Evolutionary conservation across 2,888 invertebrate species (phyloP).

Genomic region (Amaurobius ferox): DNA sequence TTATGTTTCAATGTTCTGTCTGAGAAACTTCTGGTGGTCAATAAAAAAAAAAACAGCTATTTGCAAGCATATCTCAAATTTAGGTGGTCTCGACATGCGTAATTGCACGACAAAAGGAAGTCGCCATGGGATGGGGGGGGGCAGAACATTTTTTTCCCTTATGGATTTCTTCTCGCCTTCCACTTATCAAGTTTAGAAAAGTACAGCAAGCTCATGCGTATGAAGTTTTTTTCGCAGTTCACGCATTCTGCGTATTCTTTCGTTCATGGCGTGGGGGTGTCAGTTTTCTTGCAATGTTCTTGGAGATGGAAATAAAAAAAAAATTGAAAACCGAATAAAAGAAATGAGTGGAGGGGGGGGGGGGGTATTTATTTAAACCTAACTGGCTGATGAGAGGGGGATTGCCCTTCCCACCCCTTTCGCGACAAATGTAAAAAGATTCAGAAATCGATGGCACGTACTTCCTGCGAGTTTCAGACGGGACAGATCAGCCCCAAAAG

Average conservation of each 20-base stretch:
- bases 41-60: background rate
- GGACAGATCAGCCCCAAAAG: slow-evolving; percentile 2
- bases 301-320: slow-evolving; percentile 16
- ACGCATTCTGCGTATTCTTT: slow-evolving; percentile 49
- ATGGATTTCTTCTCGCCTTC: background rate
- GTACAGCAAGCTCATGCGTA: slow-evolving; percentile 29
- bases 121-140: background rate
- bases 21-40: too few relatives aligned
- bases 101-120: slow-evolving; percentile 26
- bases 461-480: slow-evolving; percentile 37
- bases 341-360: background rate
- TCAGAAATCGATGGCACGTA: slow-evolving; percentile 56
- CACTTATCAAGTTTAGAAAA: slow-evolving; percentile 10
- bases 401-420: slow-evolving; percentile 18
- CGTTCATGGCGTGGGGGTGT: slow-evolving; percentile 10
- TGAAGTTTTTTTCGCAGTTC: slow-evolving; percentile 12
- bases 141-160: too few relatives aligned
- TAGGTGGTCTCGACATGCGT: slow-evolving; percentile 28
- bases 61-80: slow-evolving; percentile 19
- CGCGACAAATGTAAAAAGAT: slow-evolving; percentile 33
- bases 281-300: slow-evolving; percentile 24
- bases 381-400: background rate
- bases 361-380: background rate
- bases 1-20: too few relatives aligned
- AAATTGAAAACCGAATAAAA: background rate